Evolutionary conservation across 2,888 invertebrate genomes (phyloP).

Genomic region (Pemphredon lugubris): DNA sequence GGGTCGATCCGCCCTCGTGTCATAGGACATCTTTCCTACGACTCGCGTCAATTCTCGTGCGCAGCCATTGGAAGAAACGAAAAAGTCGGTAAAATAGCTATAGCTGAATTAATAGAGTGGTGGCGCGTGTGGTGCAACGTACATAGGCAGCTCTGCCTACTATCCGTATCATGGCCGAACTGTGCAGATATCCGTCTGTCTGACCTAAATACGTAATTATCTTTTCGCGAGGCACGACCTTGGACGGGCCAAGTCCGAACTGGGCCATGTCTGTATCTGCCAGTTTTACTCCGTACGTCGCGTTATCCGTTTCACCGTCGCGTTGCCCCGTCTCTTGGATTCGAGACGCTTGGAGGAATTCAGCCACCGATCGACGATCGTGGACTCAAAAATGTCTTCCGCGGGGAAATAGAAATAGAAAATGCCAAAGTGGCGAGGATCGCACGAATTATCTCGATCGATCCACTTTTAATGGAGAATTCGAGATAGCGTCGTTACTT

Average conservation of each 20-base stretch:
- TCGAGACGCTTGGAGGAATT: conserved; percentile 18
- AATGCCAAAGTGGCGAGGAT: conserved; percentile 23
- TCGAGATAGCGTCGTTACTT: conserved; percentile 16
- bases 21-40: too few relatives aligned
- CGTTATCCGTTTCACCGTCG: conserved; percentile 63
- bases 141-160: conserved; percentile 31
- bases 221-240: conserved; percentile 75
- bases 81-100: too few relatives aligned
- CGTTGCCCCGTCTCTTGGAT: conserved; percentile 45
- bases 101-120: conserved; percentile 53
- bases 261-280: conserved; percentile 76
- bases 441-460: conserved; percentile 39
- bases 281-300: conserved; percentile 65
- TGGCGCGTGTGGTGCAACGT: conserved; percentile 19
- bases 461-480: conserved; percentile 43
- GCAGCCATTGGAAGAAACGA: too few relatives aligned
- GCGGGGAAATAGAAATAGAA: conserved; percentile 32
- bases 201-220: conserved; percentile 77
- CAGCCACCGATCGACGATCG: conserved; percentile 22
- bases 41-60: too few relatives aligned
- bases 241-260: conserved; percentile 74
- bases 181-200: conserved; percentile 63
- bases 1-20: too few relatives aligned
- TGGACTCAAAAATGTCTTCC: conserved; percentile 23
- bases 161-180: conserved; percentile 54